These are phyloP conservation scores for Taurulus bubalis DNA, from an alignment of 2,113 vertebrate genomes.

Conservation along the genomic window DNA sequence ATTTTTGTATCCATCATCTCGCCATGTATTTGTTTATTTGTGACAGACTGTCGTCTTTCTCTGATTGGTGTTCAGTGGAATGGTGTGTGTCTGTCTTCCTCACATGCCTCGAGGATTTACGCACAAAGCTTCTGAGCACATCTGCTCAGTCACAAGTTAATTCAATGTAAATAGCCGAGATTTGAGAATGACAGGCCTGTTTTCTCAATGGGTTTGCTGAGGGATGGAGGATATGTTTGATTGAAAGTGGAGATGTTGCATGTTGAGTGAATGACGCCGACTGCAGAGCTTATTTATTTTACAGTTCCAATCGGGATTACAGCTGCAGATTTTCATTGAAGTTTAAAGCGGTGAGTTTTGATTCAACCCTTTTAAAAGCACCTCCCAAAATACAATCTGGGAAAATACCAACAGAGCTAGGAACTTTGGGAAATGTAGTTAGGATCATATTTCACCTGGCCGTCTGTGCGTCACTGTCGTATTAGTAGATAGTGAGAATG, in stretches of 20 bases:
- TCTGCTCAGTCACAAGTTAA: constrained; percentile 64
- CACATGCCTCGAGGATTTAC: constrained; percentile 59
- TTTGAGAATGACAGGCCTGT: constrained; percentile 61
- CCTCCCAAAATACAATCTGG: background rate
- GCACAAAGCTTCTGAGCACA: constrained; percentile 44
- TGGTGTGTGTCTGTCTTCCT: constrained; percentile 9
- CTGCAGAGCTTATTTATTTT: constrained; percentile 9
- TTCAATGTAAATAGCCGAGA: constrained; percentile 56
- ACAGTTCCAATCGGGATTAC: constrained; percentile 33
- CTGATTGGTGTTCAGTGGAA: background rate
- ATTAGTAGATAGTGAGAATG: constrained; percentile 64
- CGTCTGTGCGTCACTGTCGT: constrained; percentile 50
- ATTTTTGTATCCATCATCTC: background rate
- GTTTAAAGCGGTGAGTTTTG: background rate
- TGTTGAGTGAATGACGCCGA: constrained; percentile 40
- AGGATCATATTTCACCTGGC: constrained; percentile 50
- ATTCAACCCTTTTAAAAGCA: background rate
- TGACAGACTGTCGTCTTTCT: constrained; percentile 12
- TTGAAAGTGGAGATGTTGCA: constrained; percentile 24
- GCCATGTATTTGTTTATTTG: constrained; percentile 9
- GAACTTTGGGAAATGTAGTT: constrained; percentile 61
- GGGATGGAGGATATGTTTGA: constrained; percentile 36
- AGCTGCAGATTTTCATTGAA: constrained; percentile 28
- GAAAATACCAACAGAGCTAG: background rate
- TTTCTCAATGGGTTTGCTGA: constrained; percentile 71